Base-by-base conservation (phyloP, 2,888 invertebrate species). In the Volucella bombylans region DNA sequence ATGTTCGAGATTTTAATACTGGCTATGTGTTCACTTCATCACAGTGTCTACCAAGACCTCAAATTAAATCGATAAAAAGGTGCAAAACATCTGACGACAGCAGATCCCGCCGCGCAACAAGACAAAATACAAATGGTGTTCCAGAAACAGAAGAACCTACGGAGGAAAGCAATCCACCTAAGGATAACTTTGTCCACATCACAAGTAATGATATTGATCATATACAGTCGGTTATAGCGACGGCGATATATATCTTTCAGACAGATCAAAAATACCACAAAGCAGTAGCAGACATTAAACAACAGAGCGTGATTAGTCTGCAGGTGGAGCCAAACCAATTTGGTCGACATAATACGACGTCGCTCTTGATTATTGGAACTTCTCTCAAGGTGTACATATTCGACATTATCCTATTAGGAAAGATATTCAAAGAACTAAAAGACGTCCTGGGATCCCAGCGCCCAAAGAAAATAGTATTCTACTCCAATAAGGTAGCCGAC, bases 191-290 rank as follows among this genome's bases (percentile, higher is more conserved):
- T 11, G 49, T 62, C 31, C 38, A 41, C 57, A 68, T 71, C 59
- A 67, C 78, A 59, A 81, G 39, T 10, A 14, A 38, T 18, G 76
- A 81, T 15, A 50, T 81, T 10, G 73, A 77, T 43, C 61, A 61
- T 12, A 81, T 81, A 1, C 62, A 82, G 47, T 15, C 31, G 3
- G 71, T 85, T 14, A 39, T 87, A 8, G 77, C 87, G 11, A 65
- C 57, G 8, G 43, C 86, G 0, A 80, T 72, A 8, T 88, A 82
- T 65, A 89, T 90, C 8, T 87, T 62, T 12, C 89, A 89, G 87
- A 88, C 88, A 0, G 90, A 90, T 73, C 87, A 88, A 6, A 79
- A 77, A 23, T 90, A 90, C 68, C 89, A 89, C 72, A 89, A 87
- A 50, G 89, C 90, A 0, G 52, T 89, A 38, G 87, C 85, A n/a